Percentiles rank a stretch among this genome's conserved stretches.
phyloP scores from a whole-genome alignment of 1,140 invertebrate species.

The Octopus bimaculoides region DNA sequence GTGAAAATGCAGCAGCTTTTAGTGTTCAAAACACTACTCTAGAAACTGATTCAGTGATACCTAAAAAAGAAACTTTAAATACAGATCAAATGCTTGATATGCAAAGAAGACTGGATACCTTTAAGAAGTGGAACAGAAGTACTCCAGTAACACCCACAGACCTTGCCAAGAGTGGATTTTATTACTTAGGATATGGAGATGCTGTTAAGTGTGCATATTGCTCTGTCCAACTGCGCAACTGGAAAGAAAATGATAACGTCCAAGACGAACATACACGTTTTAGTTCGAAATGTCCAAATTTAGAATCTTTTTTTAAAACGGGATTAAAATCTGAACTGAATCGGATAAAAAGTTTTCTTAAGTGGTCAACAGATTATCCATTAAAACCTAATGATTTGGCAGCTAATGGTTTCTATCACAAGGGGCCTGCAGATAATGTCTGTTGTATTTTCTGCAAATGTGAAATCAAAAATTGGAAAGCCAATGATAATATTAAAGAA shows the following conservation, averaged over 20 bases:
- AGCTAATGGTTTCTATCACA: slow-evolving; percentile 77
- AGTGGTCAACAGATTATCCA: slow-evolving; percentile 70
- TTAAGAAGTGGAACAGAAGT: not conserved
- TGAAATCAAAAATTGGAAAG: slow-evolving; percentile 70
- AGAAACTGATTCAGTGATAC: not conserved
- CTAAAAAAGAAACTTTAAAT: not conserved
- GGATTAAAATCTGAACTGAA: slow-evolving; percentile 34
- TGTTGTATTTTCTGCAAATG: slow-evolving; percentile 80
- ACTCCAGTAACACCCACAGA: not conserved
- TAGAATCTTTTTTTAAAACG: not conserved
- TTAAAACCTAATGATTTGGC: slow-evolving; percentile 72
- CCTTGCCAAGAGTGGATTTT: not conserved
- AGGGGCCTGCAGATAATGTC: slow-evolving; percentile 62
- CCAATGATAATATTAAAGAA: slow-evolving; percentile 69
- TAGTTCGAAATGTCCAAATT: slow-evolving; percentile 64
- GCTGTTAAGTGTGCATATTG: slow-evolving; percentile 2
- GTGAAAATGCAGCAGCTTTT: not conserved
- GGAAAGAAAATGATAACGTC: slow-evolving; percentile 66
- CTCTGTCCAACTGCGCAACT: not conserved
- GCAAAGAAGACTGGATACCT: not conserved
- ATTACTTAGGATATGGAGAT: not conserved
- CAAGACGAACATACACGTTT: slow-evolving; percentile 72
- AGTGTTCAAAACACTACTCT: not conserved
- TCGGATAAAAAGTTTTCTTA: slow-evolving; percentile 65
- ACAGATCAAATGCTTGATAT: not conserved